Percentiles rank a stretch among this genome's conserved stretches.
These are phyloP conservation scores for Phylloscopus trochiloides DNA, from an alignment of 2,113 vertebrate species.

Conservation along the genomic window DNA sequence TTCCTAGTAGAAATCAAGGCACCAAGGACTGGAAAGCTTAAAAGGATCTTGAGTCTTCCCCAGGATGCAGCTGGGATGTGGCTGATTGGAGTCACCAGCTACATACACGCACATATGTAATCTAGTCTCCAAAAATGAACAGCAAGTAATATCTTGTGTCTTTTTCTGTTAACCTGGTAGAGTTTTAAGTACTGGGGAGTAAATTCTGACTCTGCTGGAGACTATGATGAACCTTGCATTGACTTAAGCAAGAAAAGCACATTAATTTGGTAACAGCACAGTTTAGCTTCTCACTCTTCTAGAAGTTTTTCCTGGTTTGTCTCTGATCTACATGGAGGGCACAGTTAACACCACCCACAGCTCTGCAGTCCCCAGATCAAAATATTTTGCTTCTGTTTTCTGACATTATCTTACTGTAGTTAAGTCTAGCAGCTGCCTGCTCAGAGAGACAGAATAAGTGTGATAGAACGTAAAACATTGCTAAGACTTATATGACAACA, in stretches of 20 bases:
- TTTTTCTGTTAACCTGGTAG: not conserved
- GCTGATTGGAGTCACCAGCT: not conserved
- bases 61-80: not conserved
- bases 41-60: not conserved
- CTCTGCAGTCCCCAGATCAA: conserved; percentile 57
- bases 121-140: not conserved
- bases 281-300: conserved; percentile 9
- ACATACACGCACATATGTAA: too few relatives aligned
- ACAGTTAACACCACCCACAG: conserved; percentile 56
- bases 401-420: conserved; percentile 51
- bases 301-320: conserved; percentile 27
- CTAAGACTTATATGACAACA: conserved; percentile 31
- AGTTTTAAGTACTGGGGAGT: not conserved
- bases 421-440: conserved; percentile 60
- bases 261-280: not conserved
- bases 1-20: not conserved
- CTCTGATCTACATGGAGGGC: conserved; percentile 39
- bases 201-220: not conserved
- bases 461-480: conserved; percentile 37
- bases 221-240: not conserved
- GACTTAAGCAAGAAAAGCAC: not conserved
- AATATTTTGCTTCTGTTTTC: conserved; percentile 67
- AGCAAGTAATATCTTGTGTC: not conserved
- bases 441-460: conserved; percentile 46
- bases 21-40: not conserved